A percentile compares a stretch with the other conserved stretches of the same genome.
Evolutionary conservation across 2,113 vertebrate genomes (phyloP).

Genomic region (Clarias batrachus): DNA sequence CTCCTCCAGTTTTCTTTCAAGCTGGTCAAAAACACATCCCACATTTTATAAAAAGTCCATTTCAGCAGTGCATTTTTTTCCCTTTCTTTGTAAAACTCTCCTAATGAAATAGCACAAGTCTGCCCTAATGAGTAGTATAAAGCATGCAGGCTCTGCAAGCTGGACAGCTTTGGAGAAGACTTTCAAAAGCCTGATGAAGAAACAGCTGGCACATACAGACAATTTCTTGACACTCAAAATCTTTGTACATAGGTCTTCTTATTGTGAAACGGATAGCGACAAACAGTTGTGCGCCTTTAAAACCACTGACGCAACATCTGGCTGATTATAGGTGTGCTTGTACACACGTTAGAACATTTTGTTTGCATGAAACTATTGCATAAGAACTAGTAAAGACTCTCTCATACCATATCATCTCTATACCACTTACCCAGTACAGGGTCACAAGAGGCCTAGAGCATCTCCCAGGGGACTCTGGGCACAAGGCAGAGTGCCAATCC

Average conservation of each 20-base stretch:
- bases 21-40: not conserved
- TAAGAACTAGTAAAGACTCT: too few relatives aligned
- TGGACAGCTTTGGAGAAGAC: not conserved
- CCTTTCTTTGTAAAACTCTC: too few relatives aligned
- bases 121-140: too few relatives aligned
- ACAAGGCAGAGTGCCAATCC: too few relatives aligned
- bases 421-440: too few relatives aligned
- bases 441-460: too few relatives aligned
- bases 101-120: too few relatives aligned
- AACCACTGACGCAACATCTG: not conserved
- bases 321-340: not conserved
- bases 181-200: not conserved
- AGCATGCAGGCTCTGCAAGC: not conserved
- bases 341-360: too few relatives aligned
- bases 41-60: not conserved
- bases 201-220: not conserved
- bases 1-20: not conserved
- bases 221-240: too few relatives aligned
- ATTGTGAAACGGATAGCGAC: not conserved
- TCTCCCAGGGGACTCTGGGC: too few relatives aligned
- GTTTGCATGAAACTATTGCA: too few relatives aligned
- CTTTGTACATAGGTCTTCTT: not conserved
- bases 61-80: not conserved
- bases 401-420: too few relatives aligned
- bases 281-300: not conserved